Evolutionary conservation across 2,797 vertebrate genomes (phyloP), one percentile per base, ranked within the genome.

Genomic region (Lerista edwardsae): DNA sequence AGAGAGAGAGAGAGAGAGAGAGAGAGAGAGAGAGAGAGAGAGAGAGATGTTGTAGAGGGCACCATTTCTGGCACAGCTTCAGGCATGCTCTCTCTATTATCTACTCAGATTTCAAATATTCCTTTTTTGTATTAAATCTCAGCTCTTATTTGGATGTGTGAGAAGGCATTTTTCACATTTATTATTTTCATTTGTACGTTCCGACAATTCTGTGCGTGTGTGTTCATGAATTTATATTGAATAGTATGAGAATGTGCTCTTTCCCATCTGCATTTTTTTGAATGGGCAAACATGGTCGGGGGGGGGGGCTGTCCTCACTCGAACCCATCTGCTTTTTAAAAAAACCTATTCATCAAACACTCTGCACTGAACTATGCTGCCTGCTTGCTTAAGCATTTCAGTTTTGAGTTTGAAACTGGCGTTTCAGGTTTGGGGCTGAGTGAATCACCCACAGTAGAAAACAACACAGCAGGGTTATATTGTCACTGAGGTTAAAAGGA

Each of bases 61-160:
- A 81, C 34, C 74, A 72, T 57, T 91, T 92, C 90, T 89, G 88
- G 72, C 85, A 81, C 74, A 82, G 79, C 55, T 84, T 88, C 88
- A 82, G 84, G 87, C 85, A 89, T 87, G 74, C 68, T 90, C 83
- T n/a, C n/a, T 78, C 79, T 14, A 87, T 80, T 90, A 93, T 87
- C 79, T 62, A 88, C 69, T 91, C 91, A 86, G 82, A 89, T 87
- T 89, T 88, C 79, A 86, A 55, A 57, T 76, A 51, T 71, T 71
- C 79, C 79, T 86, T 76, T 71, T 77, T 81, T 75, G 84, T 67
- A 69, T 81, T 81, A 86, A 81, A 85, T 61, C 64, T 61, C 71
- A 62, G 19, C 72, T 69, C 79, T 6, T 69, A 23, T 51, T 36
- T 61, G 39, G 74, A 51, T 47, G 29, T 31, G 67, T 69, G 65